Evolutionary conservation across 1,140 invertebrate genomes (phyloP), one percentile per base, ranked within the genome.

Genomic region (Penaeus chinensis): DNA sequence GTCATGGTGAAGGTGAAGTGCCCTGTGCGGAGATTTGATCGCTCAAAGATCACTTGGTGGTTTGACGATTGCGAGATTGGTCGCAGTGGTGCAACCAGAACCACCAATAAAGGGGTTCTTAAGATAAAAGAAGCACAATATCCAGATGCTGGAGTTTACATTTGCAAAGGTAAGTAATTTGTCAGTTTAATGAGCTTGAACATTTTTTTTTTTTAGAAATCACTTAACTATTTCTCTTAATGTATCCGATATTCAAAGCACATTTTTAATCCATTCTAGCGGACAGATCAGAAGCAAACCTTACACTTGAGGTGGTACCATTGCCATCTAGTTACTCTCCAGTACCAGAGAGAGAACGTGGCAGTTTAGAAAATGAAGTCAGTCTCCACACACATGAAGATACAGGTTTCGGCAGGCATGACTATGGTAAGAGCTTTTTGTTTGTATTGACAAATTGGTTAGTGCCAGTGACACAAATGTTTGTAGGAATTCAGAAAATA

Each of bases 1-100:
- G 97, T 96, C 0, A 95, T 95, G 91, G 94, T 98, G 76, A 97
- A 97, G 92, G 97, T 98, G 88, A 96, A 97, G 91, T 98, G 97
- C 91, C 97, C 96, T 0, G 96, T 97, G 13, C 96, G 96, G 91
- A 94, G 95, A 63, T 94, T 95, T 93, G 91, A 96, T 94, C 94
- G 69, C 47, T 92, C 74, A 81, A 88, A 77, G 60, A 90, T 89
- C 62, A 86, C 87, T 24, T 90, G 87, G 89, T 90, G 84, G 88
- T 74, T 80, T n/a, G 77, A 82, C 18, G 84, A 81, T 32, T 78
- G 69, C 0, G 62, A 80, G 60, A 92, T 97, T 81, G 93, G 94
- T 16, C 95, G 95, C 88, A 95, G 94, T 1, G 95, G 95, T 90
- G 96, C 97, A 90, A 95, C 96, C 90, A 96, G 96, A 91, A 95